Conservation (phyloP, 2,113 vertebrate species). For the Ardeotis arabs region DNA sequence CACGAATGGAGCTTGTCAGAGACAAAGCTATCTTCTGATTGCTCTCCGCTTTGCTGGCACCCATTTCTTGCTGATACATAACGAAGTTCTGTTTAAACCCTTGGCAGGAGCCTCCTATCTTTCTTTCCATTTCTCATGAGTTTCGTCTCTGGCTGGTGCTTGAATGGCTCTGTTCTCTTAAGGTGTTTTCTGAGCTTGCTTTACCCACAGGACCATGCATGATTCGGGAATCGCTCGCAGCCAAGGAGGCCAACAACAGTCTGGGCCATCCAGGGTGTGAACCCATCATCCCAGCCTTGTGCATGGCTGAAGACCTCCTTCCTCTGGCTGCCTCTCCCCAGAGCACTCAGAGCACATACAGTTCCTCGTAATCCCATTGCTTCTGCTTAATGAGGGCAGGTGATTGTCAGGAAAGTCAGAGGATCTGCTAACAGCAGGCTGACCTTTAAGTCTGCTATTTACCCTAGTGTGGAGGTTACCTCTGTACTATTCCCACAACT, state of each 20-base stretch:
- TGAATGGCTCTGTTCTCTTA: background rate
- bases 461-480: background rate
- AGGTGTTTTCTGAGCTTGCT: background rate
- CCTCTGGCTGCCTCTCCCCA: background rate
- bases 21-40: slow-evolving; percentile 38
- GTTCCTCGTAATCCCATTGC: background rate
- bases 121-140: background rate
- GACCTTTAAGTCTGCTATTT: background rate
- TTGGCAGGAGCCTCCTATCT: background rate
- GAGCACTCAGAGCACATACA: background rate
- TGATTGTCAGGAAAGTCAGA: background rate
- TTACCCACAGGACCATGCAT: background rate
- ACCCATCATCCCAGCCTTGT: background rate
- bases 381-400: background rate
- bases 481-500: background rate
- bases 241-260: background rate
- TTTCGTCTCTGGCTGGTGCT: background rate
- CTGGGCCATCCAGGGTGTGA: background rate
- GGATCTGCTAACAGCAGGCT: background rate
- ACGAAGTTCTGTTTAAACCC: background rate
- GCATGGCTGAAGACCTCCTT: background rate
- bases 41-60: background rate
- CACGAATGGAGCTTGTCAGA: slow-evolving; percentile 19
- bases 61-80: slow-evolving; percentile 7
- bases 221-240: background rate